These are phyloP conservation scores for Sorex fumeus DNA, from an alignment of 2,113 vertebrate species.

Conservation along the genomic window DNA sequence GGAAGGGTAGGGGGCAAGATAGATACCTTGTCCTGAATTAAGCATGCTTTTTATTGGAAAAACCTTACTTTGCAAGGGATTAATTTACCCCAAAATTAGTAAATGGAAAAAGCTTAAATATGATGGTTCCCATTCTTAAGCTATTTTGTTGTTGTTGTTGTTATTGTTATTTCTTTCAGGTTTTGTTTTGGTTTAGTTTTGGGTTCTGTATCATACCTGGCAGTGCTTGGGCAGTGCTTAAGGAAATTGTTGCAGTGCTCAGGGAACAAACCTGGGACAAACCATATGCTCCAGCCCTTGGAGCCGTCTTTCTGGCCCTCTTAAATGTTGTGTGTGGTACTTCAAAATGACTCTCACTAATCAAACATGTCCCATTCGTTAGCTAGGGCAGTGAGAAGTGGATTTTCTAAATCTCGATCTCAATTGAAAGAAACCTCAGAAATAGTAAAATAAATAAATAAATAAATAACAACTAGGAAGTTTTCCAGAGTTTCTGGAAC, in stretches of 20 bases:
- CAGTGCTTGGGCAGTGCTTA: too few species aligned
- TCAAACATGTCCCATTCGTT: neutral
- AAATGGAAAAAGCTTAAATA: neutral
- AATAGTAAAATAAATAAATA: too few species aligned
- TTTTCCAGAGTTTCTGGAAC: slow-evolving; percentile 53
- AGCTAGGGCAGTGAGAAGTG: neutral
- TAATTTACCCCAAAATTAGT: neutral
- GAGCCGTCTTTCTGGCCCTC: neutral
- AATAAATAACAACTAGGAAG: too few species aligned
- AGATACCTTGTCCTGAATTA: neutral
- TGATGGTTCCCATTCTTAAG: neutral
- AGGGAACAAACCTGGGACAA: too few species aligned
- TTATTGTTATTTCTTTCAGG: too few species aligned
- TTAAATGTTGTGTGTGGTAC: neutral
- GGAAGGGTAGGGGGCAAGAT: neutral
- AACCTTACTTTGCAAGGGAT: neutral
- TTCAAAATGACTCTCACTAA: neutral
- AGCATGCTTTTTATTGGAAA: slow-evolving; percentile 28
- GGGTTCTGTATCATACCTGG: too few species aligned
- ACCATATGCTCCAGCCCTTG: too few species aligned
- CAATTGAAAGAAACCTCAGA: neutral
- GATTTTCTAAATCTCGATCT: slow-evolving; percentile 4
- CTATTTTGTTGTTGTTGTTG: neutral
- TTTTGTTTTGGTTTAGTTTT: too few species aligned
- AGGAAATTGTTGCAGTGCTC: too few species aligned